These are phyloP conservation scores for Psilopsiagon aymara DNA, from an alignment of 2,113 vertebrate species.

Conservation along the genomic window DNA sequence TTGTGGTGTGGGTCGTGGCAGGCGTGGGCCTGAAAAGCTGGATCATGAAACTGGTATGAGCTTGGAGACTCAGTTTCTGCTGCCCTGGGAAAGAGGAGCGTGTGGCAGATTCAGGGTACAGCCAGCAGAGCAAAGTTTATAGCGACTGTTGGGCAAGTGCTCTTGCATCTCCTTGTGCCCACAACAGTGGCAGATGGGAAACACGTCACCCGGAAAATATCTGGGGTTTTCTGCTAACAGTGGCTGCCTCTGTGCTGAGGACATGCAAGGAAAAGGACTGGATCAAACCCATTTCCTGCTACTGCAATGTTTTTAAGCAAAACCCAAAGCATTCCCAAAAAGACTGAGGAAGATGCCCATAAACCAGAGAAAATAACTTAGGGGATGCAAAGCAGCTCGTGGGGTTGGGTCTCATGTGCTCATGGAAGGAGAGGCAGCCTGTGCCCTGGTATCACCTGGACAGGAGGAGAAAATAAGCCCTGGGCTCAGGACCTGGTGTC, in stretches of 20 bases:
- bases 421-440: background rate
- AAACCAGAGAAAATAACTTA: background rate
- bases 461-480: background rate
- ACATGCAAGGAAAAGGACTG: background rate
- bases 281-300: background rate
- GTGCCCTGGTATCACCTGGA: background rate
- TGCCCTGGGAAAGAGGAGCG: background rate
- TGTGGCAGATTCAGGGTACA: background rate
- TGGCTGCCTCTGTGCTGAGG: background rate
- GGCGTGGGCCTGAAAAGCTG: background rate
- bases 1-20: rapidly evolving
- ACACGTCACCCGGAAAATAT: background rate
- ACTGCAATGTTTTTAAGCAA: background rate
- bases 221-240: background rate
- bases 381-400: background rate
- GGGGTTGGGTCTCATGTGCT: background rate
- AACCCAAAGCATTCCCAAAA: background rate
- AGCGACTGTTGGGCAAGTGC: background rate
- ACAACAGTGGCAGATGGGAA: background rate
- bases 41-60: background rate
- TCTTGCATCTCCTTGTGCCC: background rate
- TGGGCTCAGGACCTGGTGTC: background rate
- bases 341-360: background rate
- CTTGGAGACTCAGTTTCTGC: background rate
- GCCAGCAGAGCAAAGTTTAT: background rate